phyloP scores from a whole-genome alignment of 2,888 invertebrate genomes.

The Drosophila neutralis region DNA sequence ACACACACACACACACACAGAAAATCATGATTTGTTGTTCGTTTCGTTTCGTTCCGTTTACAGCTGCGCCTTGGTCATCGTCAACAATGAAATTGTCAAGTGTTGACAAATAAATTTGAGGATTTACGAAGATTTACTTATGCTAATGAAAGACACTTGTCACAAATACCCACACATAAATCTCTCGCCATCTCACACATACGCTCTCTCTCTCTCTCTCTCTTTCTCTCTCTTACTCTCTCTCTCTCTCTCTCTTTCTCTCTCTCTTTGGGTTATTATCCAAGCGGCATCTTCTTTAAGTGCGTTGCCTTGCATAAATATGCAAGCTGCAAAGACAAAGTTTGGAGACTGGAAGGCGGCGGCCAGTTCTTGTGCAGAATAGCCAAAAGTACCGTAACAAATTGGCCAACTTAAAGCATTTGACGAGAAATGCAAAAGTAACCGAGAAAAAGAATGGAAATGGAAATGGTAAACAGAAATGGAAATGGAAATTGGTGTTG shows the following conservation, averaged over 20 bases:
- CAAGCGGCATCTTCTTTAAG: constrained; percentile 69
- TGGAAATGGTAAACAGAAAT: constrained; percentile 31
- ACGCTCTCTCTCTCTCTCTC: constrained; percentile 4
- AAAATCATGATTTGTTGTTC: constrained; percentile 77
- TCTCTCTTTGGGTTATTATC: constrained; percentile 18
- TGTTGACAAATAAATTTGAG: constrained; percentile 84
- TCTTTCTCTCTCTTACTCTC: not conserved
- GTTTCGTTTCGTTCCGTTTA: constrained; percentile 43
- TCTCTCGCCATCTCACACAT: constrained; percentile 5
- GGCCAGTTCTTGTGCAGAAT: constrained; percentile 33
- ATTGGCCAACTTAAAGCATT: constrained; percentile 70
- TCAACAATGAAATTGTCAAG: constrained; percentile 83
- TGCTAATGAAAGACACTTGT: constrained; percentile 81
- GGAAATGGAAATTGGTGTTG: constrained; percentile 30
- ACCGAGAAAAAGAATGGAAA: constrained; percentile 42
- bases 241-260: constrained; percentile 5
- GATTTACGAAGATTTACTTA: constrained; percentile 79
- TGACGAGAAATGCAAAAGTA: constrained; percentile 63
- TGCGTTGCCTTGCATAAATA: constrained; percentile 74
- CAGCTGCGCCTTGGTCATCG: constrained; percentile 61
- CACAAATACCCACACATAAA: constrained; percentile 69
- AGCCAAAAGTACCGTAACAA: constrained; percentile 72
- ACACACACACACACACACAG: constrained; percentile 20
- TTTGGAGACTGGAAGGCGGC: constrained; percentile 16
- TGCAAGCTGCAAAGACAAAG: constrained; percentile 33